These are phyloP conservation scores for Oligia fasciuncula DNA, from an alignment of 2,888 invertebrate species.

Conservation along the genomic window DNA sequence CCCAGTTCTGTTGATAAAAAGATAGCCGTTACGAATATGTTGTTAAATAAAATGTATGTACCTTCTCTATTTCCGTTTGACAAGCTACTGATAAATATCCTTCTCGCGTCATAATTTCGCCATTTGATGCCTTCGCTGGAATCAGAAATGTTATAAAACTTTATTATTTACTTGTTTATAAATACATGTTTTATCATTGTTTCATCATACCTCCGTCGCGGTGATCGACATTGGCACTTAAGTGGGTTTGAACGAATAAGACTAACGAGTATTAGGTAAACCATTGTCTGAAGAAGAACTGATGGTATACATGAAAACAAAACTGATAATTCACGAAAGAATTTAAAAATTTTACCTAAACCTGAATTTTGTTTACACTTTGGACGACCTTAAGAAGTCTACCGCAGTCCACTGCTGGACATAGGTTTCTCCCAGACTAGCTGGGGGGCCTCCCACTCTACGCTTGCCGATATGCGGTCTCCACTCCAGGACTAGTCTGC, in stretches of 20 bases:
- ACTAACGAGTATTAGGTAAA: neutral
- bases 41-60: neutral
- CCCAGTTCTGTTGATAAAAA: neutral
- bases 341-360: neutral
- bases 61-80: conserved; percentile 41
- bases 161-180: neutral
- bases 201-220: neutral
- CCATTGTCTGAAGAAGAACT: neutral
- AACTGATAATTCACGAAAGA: neutral
- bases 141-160: neutral
- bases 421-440: too few species aligned
- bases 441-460: too few species aligned
- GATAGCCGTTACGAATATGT: too few species aligned
- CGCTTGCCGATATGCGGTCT: too few species aligned
- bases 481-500: too few species aligned
- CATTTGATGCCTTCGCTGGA: conserved; percentile 31
- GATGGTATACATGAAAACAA: neutral
- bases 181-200: neutral
- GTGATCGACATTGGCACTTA: neutral
- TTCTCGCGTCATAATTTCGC: conserved; percentile 58
- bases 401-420: neutral
- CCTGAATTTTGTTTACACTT: neutral
- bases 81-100: conserved; percentile 68
- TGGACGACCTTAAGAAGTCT: neutral
- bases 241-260: neutral